These are phyloP conservation scores for Motacilla alba DNA, from an alignment of 2,113 vertebrate species.

Conservation along the genomic window DNA sequence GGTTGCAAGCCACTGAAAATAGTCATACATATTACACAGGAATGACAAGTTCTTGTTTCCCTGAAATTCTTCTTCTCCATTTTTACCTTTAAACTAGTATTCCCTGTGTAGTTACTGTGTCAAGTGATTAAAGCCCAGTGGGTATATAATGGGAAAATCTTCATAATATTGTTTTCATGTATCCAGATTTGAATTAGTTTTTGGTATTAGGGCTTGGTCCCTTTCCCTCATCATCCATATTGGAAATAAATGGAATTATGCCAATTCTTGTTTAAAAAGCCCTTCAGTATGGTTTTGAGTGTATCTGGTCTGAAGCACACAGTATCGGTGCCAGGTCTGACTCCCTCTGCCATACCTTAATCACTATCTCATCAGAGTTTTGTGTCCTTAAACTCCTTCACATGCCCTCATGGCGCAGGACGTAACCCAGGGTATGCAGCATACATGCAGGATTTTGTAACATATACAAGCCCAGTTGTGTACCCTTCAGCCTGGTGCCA, in stretches of 20 bases:
- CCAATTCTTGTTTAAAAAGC: not conserved
- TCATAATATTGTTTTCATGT: not conserved
- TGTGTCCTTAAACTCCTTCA: not conserved
- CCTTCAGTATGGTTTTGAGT: not conserved
- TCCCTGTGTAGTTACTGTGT: not conserved
- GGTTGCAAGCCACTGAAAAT: not conserved
- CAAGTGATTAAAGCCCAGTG: not conserved
- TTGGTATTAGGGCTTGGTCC: not conserved
- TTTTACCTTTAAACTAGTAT: not conserved
- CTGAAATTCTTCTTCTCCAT: not conserved
- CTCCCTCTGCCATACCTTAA: not conserved
- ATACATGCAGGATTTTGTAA: not conserved
- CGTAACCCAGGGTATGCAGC: not conserved
- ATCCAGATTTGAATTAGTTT: not conserved
- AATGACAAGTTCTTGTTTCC: not conserved
- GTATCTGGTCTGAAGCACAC: not conserved
- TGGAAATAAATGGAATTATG: not conserved
- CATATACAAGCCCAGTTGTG: not conserved
- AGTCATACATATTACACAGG: not conserved
- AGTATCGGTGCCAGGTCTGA: accelerated
- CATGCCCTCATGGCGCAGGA: not conserved
- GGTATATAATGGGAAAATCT: not conserved
- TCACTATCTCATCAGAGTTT: not conserved
- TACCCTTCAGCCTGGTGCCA: not conserved
- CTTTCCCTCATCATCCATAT: not conserved